These are phyloP conservation scores for Esox niger DNA, from an alignment of 2,113 vertebrate species.

Conservation along the genomic window DNA sequence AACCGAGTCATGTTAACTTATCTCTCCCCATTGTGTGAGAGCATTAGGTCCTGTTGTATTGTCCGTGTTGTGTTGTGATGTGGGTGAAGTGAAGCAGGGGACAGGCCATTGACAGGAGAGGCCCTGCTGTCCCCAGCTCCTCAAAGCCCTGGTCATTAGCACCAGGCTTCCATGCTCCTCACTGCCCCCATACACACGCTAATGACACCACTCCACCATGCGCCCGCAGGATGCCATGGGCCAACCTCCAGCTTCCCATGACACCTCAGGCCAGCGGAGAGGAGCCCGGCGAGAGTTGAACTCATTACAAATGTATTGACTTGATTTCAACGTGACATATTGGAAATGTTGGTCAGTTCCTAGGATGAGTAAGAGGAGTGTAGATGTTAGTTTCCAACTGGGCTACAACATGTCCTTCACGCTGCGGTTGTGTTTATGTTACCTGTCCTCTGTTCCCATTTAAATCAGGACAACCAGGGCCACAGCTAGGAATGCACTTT, in stretches of 20 bases:
- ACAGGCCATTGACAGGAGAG: slow-evolving; percentile 16
- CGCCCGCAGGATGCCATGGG: background rate
- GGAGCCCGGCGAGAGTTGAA: background rate
- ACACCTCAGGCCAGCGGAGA: background rate
- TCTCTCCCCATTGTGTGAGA: background rate
- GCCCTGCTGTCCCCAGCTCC: slow-evolving; percentile 29
- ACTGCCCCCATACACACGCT: slow-evolving; percentile 80
- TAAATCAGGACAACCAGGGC: slow-evolving; percentile 9
- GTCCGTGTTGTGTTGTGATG: slow-evolving; percentile 18
- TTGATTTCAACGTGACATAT: too few relatives aligned
- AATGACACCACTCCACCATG: slow-evolving; percentile 60
- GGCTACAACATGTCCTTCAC: background rate
- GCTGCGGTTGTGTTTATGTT: background rate
- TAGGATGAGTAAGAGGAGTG: background rate
- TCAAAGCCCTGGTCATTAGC: slow-evolving; percentile 80
- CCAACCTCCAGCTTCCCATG: background rate
- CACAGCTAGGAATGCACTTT: slow-evolving; percentile 5
- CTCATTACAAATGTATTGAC: background rate
- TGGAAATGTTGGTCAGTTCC: too few relatives aligned
- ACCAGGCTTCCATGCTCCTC: slow-evolving; percentile 82
- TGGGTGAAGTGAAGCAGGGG: slow-evolving; percentile 9
- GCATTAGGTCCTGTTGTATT: background rate
- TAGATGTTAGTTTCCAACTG: background rate
- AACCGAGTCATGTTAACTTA: background rate
- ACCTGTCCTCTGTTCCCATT: slow-evolving; percentile 5